Evolutionary conservation across 2,113 vertebrate species (phyloP).

Genomic region (Oceanodroma tethys): DNA sequence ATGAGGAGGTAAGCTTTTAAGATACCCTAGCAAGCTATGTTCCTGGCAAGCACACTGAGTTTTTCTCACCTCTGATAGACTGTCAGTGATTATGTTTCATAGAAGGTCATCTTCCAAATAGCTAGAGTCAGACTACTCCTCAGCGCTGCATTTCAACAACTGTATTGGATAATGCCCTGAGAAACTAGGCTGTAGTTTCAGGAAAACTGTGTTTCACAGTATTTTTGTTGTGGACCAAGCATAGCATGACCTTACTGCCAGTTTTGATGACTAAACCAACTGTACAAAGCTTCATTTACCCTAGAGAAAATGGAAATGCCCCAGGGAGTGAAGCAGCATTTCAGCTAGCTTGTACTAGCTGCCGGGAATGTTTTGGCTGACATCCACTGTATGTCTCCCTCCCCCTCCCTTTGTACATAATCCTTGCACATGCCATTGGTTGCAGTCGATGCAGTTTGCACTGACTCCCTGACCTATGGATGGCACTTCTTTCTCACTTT

Average conservation of each 20-base stretch:
- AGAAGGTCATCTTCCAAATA: constrained; percentile 25
- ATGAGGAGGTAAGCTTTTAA: constrained; percentile 79
- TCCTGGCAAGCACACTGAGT: neutral
- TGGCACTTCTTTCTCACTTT: constrained; percentile 6
- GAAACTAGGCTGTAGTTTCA: neutral
- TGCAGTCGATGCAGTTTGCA: neutral
- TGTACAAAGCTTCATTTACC: neutral
- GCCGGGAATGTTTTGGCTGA: neutral
- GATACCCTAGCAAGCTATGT: neutral
- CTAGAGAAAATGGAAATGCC: neutral
- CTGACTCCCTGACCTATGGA: neutral
- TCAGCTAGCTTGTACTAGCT: neutral
- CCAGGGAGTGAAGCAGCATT: neutral
- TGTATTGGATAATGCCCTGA: neutral
- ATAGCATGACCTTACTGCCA: neutral
- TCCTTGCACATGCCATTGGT: neutral
- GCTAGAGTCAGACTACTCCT: neutral
- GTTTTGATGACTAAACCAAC: neutral
- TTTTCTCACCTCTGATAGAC: constrained; percentile 2
- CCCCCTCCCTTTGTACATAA: neutral
- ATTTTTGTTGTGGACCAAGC: neutral
- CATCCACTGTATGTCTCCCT: neutral
- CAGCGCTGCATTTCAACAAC: neutral
- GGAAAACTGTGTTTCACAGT: neutral
- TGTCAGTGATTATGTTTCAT: constrained; percentile 34